These are phyloP conservation scores for Pristionchus mayeri DNA, from an alignment of 2,888 invertebrate genomes.

Conservation along the genomic window DNA sequence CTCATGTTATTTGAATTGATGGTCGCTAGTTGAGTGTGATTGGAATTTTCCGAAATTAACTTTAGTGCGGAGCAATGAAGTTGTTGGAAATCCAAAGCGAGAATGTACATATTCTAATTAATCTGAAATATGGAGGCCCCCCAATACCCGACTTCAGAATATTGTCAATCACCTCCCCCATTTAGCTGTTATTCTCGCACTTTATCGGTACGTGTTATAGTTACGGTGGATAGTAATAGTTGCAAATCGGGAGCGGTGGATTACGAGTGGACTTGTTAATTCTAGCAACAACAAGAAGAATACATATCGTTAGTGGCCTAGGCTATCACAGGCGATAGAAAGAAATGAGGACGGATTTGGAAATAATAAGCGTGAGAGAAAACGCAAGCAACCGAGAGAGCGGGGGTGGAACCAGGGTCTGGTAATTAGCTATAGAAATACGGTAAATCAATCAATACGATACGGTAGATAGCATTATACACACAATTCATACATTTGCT, in stretches of 20 bases:
- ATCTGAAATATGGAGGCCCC: neutral
- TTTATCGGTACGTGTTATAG: slow-evolving; percentile 1
- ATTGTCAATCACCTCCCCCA: neutral
- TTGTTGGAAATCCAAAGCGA: too few species aligned
- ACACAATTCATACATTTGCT: neutral
- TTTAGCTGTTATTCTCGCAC: neutral
- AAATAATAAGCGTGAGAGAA: too few species aligned
- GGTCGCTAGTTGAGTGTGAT: too few species aligned
- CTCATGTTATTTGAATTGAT: too few species aligned
- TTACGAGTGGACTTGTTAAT: slow-evolving; percentile 18
- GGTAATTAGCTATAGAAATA: neutral
- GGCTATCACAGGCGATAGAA: too few species aligned
- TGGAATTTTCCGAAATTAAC: too few species aligned
- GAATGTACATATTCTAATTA: too few species aligned
- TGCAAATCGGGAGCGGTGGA: neutral
- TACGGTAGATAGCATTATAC: neutral
- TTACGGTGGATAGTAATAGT: neutral
- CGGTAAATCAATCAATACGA: neutral
- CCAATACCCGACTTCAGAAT: neutral
- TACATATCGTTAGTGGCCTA: neutral
- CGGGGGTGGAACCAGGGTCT: neutral
- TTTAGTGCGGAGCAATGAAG: too few species aligned
- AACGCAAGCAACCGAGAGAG: neutral
- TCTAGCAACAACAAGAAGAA: neutral
- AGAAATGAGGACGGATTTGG: too few species aligned